Conservation (phyloP, 1,140 invertebrate genomes). For the Drosophila nikananu region DNA sequence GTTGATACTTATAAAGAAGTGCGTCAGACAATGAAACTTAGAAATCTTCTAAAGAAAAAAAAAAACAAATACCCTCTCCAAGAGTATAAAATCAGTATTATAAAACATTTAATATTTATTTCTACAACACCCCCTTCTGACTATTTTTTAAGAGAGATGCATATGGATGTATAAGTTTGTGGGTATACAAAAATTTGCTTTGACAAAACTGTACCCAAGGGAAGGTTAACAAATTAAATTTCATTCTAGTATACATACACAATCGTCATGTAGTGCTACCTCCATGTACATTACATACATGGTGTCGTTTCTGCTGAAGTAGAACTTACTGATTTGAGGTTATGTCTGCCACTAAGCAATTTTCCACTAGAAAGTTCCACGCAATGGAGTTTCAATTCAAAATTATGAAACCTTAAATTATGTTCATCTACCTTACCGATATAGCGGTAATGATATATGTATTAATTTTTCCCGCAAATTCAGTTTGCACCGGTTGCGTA, state of each 20-base stretch:
- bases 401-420: slow-evolving; percentile 22
- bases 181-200: not conserved
- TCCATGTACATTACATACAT: slow-evolving; percentile 10
- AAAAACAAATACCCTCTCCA: not conserved
- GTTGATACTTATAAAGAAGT: not conserved
- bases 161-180: not conserved
- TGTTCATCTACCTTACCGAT: slow-evolving; percentile 1
- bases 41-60: not conserved
- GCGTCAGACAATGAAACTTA: not conserved
- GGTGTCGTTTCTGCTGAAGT: not conserved
- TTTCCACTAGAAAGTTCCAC: slow-evolving; percentile 14
- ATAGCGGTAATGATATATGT: slow-evolving; percentile 1
- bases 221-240: not conserved
- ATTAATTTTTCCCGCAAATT: slow-evolving; percentile 24
- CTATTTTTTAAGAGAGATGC: not conserved
- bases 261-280: slow-evolving; percentile 17
- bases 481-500: slow-evolving; percentile 50
- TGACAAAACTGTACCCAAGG: slow-evolving; percentile 16
- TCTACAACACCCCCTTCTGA: not conserved
- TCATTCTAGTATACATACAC: slow-evolving; percentile 23
- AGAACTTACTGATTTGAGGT: slow-evolving; percentile 23
- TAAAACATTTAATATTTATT: not conserved
- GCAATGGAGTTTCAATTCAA: slow-evolving; percentile 23
- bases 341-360: slow-evolving; percentile 5
- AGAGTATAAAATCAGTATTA: not conserved